These are phyloP conservation scores for Acropternis orthonyx DNA, from an alignment of 2,797 vertebrate species.

Conservation along the genomic window DNA sequence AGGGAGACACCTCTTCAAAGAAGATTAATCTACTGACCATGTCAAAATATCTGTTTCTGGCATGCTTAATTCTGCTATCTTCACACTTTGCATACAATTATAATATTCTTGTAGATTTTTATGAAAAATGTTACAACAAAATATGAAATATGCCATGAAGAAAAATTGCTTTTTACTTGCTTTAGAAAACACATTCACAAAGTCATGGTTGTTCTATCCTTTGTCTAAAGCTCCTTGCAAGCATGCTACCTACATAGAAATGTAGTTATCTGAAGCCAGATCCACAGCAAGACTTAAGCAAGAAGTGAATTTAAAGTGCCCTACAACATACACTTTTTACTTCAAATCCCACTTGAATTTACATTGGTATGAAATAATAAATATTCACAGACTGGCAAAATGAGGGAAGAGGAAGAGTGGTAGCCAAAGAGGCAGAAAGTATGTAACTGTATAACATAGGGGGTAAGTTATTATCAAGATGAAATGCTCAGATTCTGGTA, in stretches of 20 bases:
- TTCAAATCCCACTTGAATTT: neutral
- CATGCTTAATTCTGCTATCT: neutral
- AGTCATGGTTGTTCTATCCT: neutral
- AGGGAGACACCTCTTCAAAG: neutral
- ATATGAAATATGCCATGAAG: neutral
- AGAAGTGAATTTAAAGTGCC: neutral
- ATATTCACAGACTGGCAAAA: neutral
- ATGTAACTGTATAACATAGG: neutral
- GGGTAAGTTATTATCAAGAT: neutral
- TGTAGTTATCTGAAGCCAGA: neutral
- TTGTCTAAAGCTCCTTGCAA: neutral
- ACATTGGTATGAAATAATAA: neutral
- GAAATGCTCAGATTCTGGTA: neutral
- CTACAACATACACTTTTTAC: neutral
- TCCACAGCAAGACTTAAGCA: neutral
- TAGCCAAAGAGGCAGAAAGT: neutral
- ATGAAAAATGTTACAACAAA: neutral
- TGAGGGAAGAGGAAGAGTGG: neutral
- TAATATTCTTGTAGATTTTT: neutral
- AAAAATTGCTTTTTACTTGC: neutral
- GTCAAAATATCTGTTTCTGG: neutral
- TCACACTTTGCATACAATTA: neutral
- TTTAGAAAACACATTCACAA: neutral
- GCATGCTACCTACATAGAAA: neutral
- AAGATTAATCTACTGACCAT: neutral